Percentiles rank a stretch among this genome's conserved stretches.
Conservation (phyloP, 2,113 vertebrate genomes). For the Rattus rattus region DNA sequence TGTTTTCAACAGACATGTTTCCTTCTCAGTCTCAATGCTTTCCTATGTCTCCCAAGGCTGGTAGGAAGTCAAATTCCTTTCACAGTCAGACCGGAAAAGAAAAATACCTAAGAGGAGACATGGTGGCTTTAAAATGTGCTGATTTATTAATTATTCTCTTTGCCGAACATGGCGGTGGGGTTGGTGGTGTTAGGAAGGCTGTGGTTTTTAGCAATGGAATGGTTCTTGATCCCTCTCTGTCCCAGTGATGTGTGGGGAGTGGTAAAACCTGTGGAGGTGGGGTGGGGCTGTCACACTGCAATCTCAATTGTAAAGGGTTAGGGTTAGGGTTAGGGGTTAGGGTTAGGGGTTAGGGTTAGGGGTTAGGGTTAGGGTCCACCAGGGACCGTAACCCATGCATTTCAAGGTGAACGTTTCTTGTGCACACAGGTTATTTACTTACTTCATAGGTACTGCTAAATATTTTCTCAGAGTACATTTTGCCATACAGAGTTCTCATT, state of each 20-base stretch:
- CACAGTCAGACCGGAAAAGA: background rate
- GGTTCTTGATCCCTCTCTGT: background rate
- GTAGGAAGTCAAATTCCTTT: background rate
- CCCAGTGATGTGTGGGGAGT: background rate
- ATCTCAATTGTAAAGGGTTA: background rate
- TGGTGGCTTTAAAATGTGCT: background rate
- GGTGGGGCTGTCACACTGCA: background rate
- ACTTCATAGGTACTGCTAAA: background rate
- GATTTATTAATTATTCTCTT: constrained; percentile 23
- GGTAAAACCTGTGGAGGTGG: background rate
- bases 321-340: too few species aligned
- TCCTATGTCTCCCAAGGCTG: background rate
- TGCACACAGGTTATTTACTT: background rate
- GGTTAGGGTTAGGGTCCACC: background rate
- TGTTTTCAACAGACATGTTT: constrained; percentile 32
- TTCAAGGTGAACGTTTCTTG: background rate
- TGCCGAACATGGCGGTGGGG: background rate
- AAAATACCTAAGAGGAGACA: background rate
- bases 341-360: too few species aligned
- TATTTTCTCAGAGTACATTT: background rate
- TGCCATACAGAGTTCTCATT: background rate
- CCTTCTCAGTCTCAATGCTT: background rate
- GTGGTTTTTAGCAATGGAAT: background rate
- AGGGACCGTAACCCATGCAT: background rate
- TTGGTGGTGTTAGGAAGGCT: background rate